A percentile compares a stretch with the other conserved stretches of the same genome.
Evolutionary conservation across 2,888 invertebrate genomes (phyloP).

Genomic region (Sarcophaga subvicina): DNA sequence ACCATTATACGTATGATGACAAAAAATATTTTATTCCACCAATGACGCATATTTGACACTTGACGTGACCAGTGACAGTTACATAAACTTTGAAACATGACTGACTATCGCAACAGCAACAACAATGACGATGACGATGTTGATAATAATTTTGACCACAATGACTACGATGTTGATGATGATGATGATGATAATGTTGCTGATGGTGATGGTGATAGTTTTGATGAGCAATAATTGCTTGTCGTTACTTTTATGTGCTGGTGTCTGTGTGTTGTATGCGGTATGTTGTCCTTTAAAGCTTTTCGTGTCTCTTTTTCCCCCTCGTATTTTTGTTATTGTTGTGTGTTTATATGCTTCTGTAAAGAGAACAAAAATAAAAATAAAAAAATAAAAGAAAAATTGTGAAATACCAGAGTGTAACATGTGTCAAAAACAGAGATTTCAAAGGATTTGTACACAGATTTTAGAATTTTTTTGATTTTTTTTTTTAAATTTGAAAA

Average conservation of each 20-base stretch:
- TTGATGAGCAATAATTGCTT: constrained; percentile 32
- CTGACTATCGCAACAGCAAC: not conserved
- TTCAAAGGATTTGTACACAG: constrained; percentile 34
- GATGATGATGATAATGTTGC: not conserved
- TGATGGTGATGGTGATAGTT: not conserved
- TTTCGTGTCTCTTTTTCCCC: not conserved
- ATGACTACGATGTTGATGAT: not conserved
- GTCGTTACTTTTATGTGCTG: not conserved
- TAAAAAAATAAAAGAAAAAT: not conserved
- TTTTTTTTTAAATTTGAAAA: not conserved
- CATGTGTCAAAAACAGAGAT: constrained; percentile 38
- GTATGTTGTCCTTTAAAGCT: constrained; percentile 24
- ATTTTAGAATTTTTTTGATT: not conserved
- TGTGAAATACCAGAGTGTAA: constrained; percentile 3
- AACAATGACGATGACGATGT: not conserved
- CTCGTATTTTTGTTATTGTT: constrained; percentile 13
- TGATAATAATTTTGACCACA: not conserved
- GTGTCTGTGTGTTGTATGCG: not conserved
- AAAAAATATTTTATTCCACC: constrained; percentile 70
- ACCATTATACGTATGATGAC: constrained; percentile 71
- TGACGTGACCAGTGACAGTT: constrained; percentile 57
- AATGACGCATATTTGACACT: constrained; percentile 67
- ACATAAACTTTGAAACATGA: constrained; percentile 40
- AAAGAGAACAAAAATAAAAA: not conserved
- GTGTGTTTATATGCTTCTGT: constrained; percentile 23